A percentile compares a stretch with the other conserved stretches of the same genome.
These are phyloP conservation scores for Drosophila niveifrons DNA, from an alignment of 2,888 invertebrate genomes.

Conservation along the genomic window DNA sequence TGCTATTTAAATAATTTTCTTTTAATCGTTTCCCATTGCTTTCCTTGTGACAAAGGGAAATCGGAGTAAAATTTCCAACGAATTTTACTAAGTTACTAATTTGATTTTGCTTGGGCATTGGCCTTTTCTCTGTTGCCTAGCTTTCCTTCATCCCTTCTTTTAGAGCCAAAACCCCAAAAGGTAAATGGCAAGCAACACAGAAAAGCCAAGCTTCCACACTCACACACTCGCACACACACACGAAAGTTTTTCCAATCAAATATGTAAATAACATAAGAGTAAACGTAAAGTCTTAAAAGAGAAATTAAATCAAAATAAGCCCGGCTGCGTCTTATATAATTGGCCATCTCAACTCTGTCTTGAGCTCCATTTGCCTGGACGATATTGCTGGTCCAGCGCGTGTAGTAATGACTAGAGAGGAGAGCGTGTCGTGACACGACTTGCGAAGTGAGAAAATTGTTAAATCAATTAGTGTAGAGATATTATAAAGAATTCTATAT, in stretches of 20 bases:
- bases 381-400: constrained; percentile 5
- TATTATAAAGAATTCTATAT: too few relatives aligned
- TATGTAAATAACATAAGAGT: constrained; percentile 68
- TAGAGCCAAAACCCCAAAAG: constrained; percentile 13
- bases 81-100: constrained; percentile 68
- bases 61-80: constrained; percentile 61
- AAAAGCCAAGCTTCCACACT: constrained; percentile 21
- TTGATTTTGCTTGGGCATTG: constrained; percentile 58
- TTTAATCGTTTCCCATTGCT: neutral
- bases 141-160: neutral
- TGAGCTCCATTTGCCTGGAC: constrained; percentile 12
- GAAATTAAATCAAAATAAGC: constrained; percentile 80
- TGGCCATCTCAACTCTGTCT: constrained; percentile 47
- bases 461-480: neutral
- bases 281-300: constrained; percentile 56
- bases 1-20: neutral
- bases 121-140: neutral
- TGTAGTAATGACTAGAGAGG: neutral
- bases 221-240: constrained; percentile 7
- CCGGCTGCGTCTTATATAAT: constrained; percentile 59
- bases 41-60: constrained; percentile 41
- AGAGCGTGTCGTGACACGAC: constrained; percentile 6
- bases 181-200: constrained; percentile 16
- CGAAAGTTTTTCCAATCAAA: constrained; percentile 68
- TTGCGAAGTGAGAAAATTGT: neutral